Conservation (phyloP, 2,797 vertebrate genomes). For the Parotocinclus haroldoi region DNA sequence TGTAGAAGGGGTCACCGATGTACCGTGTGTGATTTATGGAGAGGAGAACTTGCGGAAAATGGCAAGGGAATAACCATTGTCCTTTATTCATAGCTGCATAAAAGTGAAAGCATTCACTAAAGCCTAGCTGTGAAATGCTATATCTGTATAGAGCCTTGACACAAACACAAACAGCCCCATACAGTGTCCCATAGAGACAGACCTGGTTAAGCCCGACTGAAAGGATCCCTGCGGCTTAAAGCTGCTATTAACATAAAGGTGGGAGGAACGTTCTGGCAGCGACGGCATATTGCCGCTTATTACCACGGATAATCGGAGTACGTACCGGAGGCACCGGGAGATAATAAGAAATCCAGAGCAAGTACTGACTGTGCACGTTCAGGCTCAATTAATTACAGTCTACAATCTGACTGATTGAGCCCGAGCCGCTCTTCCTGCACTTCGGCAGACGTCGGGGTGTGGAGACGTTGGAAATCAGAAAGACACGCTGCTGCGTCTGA, state of each 20-base stretch:
- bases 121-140: no score
- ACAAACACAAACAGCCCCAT: no score
- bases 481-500: slow-evolving; percentile 18
- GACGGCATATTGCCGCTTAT: slow-evolving; percentile 32
- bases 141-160: no score
- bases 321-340: slow-evolving; percentile 28
- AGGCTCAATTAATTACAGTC: no score
- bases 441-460: slow-evolving; percentile 22
- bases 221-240: slow-evolving; percentile 17
- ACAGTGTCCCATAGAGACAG: slow-evolving; percentile 8
- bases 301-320: slow-evolving; percentile 33
- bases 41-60: no score
- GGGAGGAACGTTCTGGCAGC: slow-evolving; percentile 6
- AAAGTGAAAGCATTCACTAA: no score
- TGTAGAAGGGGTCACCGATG: no score
- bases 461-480: slow-evolving; percentile 34
- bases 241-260: slow-evolving; percentile 17
- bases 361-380: slow-evolving; percentile 26
- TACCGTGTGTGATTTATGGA: no score
- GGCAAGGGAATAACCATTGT: no score
- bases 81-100: no score
- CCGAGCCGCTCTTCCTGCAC: slow-evolving; percentile 27
- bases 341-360: slow-evolving; percentile 34
- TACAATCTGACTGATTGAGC: slow-evolving; percentile 3
- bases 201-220: slow-evolving; percentile 5